Base-by-base conservation (phyloP, 2,797 vertebrate species). In the Aplochiton taeniatus region DNA sequence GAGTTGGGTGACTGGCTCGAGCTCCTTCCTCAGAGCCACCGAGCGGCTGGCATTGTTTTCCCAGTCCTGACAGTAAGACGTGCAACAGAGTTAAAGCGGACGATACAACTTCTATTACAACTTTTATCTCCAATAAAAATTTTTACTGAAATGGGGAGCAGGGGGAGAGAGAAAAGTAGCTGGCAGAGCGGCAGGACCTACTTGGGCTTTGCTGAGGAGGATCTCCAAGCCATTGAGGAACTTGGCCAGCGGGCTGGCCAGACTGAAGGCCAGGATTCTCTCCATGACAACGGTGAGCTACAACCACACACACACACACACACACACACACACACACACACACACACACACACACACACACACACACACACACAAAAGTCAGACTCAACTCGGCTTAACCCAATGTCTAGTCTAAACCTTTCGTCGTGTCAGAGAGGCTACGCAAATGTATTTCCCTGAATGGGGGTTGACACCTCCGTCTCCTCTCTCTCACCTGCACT, bases 161-260 rank as follows among this genome's bases (percentile, higher is more conserved):
- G 12, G 11, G n/a, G 18, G 18, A 11, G 8, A 17, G 2, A 17
- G 9, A 6, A 17, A 52, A 17, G 4, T 19, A 5, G 7, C 11
- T 10, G 19, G 11, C 48, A 12, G 52, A 46, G 1, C 41, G 31
- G 51, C 11, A 16, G 4, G 41, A 18, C 87, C 89, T 80, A 99
- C 98, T 89, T 99, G 98, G 47, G 98, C 92, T 85, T 98, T 99
- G 80, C 91, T 85, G 56, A 99, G 91, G 68, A 99, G 92, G 73
- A 99, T 96, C 90, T 99, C 98, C 84, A 99, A 85, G n/a, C 98
- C 98, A 19, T 96, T 97, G 10, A 99, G 89, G 69, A 99, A 95
- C 82, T 98, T 99, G 9, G 96, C 95, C 55, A 99, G 87, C 6
- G 97, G 95, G 83, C 95, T 94, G 65, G 95, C 93, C 65, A 99